Evolutionary conservation across 2,113 vertebrate species (phyloP).

Genomic region (Megalops atlanticus): DNA sequence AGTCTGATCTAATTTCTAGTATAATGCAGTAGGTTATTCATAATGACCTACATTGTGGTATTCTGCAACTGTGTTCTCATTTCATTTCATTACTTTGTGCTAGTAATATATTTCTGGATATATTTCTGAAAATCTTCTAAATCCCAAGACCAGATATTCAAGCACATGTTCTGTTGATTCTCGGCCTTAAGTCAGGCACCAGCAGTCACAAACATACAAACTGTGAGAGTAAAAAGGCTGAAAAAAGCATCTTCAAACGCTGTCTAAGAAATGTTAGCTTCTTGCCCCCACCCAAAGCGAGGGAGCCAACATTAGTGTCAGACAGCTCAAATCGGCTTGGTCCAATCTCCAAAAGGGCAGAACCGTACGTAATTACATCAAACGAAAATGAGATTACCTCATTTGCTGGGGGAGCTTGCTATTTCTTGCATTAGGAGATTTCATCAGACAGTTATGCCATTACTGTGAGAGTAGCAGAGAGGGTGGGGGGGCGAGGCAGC

Average conservation of each 20-base stretch:
- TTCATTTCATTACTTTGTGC: neutral
- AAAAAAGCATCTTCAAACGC: neutral
- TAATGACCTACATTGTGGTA: neutral
- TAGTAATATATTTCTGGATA: neutral
- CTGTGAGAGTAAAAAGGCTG: neutral
- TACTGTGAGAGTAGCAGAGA: slow-evolving; percentile 49
- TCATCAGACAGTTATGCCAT: slow-evolving; percentile 67
- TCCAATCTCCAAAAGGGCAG: slow-evolving; percentile 71
- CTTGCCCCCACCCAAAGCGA: slow-evolving; percentile 48
- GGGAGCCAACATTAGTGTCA: slow-evolving; percentile 51
- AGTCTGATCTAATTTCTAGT: neutral
- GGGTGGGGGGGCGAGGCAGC: neutral
- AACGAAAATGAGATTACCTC: slow-evolving; percentile 64
- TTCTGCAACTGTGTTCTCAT: neutral
- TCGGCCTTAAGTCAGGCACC: neutral
- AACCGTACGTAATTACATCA: slow-evolving; percentile 70
- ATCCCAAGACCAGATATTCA: neutral
- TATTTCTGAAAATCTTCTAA: neutral
- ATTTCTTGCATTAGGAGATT: slow-evolving; percentile 66
- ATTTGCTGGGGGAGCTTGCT: slow-evolving; percentile 58
- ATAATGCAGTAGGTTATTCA: neutral
- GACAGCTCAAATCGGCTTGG: slow-evolving; percentile 49
- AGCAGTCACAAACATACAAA: neutral
- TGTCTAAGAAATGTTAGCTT: slow-evolving; percentile 43
- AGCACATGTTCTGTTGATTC: neutral